Evolutionary conservation across 2,888 invertebrate genomes (phyloP).

Genomic region (Apamea monoglypha): DNA sequence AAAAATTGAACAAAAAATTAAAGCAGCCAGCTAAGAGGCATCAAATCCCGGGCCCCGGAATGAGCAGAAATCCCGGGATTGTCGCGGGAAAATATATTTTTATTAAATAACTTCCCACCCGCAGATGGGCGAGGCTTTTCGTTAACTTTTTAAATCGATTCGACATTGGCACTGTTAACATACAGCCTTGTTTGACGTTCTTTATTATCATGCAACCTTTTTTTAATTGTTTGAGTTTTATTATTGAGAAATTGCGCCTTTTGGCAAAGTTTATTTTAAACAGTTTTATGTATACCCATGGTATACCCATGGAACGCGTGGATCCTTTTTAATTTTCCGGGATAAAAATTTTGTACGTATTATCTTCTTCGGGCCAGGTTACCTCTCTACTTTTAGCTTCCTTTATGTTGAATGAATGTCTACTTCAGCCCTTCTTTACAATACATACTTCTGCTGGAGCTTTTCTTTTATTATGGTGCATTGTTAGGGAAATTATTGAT

Average conservation of each 20-base stretch:
- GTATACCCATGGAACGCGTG: background rate
- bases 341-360: background rate
- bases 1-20: slow-evolving; percentile 68
- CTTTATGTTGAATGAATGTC: no score
- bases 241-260: slow-evolving; percentile 4
- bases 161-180: slow-evolving; percentile 58
- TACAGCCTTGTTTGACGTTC: slow-evolving; percentile 46
- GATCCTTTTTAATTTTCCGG: background rate
- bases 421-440: background rate
- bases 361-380: background rate
- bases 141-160: slow-evolving; percentile 76
- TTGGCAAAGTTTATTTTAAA: background rate
- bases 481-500: background rate
- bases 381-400: background rate
- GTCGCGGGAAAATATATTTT: slow-evolving; percentile 79
- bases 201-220: slow-evolving; percentile 51
- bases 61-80: slow-evolving; percentile 73
- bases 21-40: slow-evolving; percentile 67
- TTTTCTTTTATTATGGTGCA: background rate
- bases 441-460: no score
- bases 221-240: slow-evolving; percentile 49
- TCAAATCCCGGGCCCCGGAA: slow-evolving; percentile 70
- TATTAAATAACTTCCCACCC: slow-evolving; percentile 81
- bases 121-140: slow-evolving; percentile 72
- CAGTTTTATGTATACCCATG: background rate